Evolutionary conservation across 2,888 invertebrate species (phyloP).

Genomic region (Platynereis dumerilii): DNA sequence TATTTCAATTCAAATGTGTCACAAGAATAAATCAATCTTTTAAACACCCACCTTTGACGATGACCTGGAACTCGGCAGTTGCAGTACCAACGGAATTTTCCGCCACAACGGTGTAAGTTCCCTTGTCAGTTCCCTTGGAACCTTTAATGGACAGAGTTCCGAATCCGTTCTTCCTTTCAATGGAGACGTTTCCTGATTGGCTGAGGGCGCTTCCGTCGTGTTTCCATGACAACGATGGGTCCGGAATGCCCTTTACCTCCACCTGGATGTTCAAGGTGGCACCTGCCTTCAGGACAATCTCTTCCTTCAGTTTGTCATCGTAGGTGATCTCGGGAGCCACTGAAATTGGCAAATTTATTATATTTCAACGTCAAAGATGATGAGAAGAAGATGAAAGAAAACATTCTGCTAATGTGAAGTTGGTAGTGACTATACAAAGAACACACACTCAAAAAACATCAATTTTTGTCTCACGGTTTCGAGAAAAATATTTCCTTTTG

Average conservation of each 20-base stretch:
- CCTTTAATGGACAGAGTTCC: constrained; percentile 58
- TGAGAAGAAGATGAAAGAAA: too few relatives aligned
- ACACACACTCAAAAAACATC: too few relatives aligned
- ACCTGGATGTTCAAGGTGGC: constrained; percentile 65
- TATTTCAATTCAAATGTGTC: too few relatives aligned
- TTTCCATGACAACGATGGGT: constrained; percentile 74
- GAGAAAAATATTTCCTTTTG: too few relatives aligned
- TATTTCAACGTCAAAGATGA: neutral
- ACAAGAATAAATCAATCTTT: too few relatives aligned
- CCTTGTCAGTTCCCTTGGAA: constrained; percentile 79
- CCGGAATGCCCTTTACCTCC: constrained; percentile 74
- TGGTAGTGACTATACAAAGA: too few relatives aligned
- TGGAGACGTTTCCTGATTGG: constrained; percentile 18
- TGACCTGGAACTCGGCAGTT: constrained; percentile 72
- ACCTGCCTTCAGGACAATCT: constrained; percentile 71
- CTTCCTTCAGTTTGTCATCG: constrained; percentile 71
- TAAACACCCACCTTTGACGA: constrained; percentile 70
- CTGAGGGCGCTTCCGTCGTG: constrained; percentile 68
- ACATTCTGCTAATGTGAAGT: too few relatives aligned
- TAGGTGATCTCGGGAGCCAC: constrained; percentile 67
- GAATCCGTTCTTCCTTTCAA: constrained; percentile 35
- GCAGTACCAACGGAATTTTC: constrained; percentile 81
- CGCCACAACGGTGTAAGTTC: constrained; percentile 83
- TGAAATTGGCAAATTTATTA: constrained; percentile 11
- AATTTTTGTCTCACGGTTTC: too few relatives aligned